Conservation (phyloP, 2,888 invertebrate genomes). For the Morinoia aosen region DNA sequence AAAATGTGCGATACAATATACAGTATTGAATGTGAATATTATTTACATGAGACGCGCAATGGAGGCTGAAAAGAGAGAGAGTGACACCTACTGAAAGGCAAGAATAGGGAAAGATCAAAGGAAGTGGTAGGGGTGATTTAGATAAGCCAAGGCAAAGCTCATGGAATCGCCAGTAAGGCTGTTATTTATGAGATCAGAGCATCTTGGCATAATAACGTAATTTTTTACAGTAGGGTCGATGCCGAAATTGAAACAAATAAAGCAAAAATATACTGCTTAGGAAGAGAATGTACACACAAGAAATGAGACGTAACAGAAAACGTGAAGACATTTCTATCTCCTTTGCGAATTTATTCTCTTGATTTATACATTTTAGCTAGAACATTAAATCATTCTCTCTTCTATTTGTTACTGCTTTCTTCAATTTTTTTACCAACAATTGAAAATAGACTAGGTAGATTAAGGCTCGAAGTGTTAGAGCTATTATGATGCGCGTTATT, state of each 20-base stretch:
- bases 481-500: no score
- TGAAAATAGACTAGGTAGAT: no score
- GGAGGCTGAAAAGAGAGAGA: not conserved
- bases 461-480: no score
- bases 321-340: not conserved
- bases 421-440: no score
- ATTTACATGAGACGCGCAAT: not conserved
- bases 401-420: no score
- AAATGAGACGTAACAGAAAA: not conserved
- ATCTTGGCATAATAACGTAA: not conserved
- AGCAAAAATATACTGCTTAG: not conserved
- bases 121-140: not conserved
- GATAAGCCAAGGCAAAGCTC: not conserved
- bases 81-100: not conserved
- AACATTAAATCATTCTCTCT: not conserved
- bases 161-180: not conserved
- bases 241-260: not conserved
- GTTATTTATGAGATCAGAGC: not conserved
- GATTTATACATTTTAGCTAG: not conserved
- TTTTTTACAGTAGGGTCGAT: not conserved
- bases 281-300: not conserved
- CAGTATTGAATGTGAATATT: not conserved
- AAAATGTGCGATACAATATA: no score
- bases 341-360: not conserved
- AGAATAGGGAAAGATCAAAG: not conserved